Evolutionary conservation across 2,797 vertebrate species (phyloP).

Genomic region (Sebastes matsubarae): DNA sequence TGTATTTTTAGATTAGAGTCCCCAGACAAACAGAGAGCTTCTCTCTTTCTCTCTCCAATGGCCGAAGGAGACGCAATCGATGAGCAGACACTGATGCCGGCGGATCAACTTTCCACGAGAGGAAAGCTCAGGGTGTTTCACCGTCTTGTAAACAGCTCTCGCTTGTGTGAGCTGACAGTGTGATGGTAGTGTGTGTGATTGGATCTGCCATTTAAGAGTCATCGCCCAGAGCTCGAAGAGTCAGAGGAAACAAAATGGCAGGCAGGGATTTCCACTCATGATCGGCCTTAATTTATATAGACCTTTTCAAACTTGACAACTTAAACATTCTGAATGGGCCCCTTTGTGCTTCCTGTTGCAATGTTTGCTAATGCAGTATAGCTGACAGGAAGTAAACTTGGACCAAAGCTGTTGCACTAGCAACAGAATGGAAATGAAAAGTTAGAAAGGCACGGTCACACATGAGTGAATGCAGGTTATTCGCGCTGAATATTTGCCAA

Average conservation of each 20-base stretch:
- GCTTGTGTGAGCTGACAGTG: background rate
- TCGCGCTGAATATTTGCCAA: no score
- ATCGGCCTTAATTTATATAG: background rate
- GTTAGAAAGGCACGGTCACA: no score
- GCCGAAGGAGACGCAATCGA: constrained; percentile 22
- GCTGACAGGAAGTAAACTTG: no score
- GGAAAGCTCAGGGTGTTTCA: constrained; percentile 13
- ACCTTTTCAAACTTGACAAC: no score
- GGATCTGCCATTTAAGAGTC: background rate
- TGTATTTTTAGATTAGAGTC: constrained; percentile 33
- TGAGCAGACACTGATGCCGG: constrained; percentile 28
- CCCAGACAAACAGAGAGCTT: background rate
- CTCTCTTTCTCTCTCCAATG: background rate
- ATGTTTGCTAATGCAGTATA: no score
- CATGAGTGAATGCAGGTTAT: no score
- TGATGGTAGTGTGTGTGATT: background rate
- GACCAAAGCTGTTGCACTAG: no score
- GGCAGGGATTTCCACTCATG: background rate
- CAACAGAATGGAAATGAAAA: no score
- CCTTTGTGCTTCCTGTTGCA: no score
- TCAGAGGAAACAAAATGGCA: background rate
- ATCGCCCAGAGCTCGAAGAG: background rate
- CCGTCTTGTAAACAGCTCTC: constrained; percentile 1
- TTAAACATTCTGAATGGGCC: no score
- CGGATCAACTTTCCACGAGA: constrained; percentile 12